A percentile compares a stretch with the other conserved stretches of the same genome.
Evolutionary conservation across 2,797 vertebrate genomes (phyloP).

Genomic region (Crax fasciolata): DNA sequence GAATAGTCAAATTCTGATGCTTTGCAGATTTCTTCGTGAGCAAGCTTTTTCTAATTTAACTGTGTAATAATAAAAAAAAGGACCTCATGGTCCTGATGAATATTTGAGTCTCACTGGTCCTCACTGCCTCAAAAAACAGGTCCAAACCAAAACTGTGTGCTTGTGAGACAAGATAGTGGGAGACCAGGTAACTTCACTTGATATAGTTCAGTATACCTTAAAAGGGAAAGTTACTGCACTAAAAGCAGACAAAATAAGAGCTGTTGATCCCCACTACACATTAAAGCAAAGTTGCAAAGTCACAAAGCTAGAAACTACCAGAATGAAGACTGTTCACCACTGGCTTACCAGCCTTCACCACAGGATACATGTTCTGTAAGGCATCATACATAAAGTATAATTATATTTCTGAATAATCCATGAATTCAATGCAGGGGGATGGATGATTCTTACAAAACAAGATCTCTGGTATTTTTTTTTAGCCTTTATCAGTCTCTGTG

Average conservation of each 20-base stretch:
- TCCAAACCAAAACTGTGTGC: not conserved
- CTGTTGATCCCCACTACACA: not conserved
- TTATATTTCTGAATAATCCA: conserved; percentile 37
- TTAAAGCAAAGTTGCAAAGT: not conserved
- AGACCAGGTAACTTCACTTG: not conserved
- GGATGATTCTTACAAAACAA: conserved; percentile 8
- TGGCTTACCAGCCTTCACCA: not conserved
- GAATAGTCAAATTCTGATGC: not conserved
- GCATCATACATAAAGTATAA: not conserved
- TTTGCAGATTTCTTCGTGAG: not conserved
- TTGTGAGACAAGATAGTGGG: not conserved
- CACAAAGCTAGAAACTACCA: not conserved
- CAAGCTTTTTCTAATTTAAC: not conserved
- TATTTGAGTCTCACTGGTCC: not conserved
- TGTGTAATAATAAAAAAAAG: not conserved
- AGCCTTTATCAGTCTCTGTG: conserved; percentile 20
- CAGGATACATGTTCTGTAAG: not conserved
- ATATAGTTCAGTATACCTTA: not conserved
- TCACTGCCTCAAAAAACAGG: not conserved
- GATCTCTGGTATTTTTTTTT: conserved; percentile 39
- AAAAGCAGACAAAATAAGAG: not conserved
- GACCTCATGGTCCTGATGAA: not conserved
- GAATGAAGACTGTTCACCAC: not conserved
- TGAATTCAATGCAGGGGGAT: not conserved
- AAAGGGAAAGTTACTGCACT: not conserved